Base-by-base conservation (phyloP, 1,140 invertebrate species). In the Dryas iulia region DNA sequence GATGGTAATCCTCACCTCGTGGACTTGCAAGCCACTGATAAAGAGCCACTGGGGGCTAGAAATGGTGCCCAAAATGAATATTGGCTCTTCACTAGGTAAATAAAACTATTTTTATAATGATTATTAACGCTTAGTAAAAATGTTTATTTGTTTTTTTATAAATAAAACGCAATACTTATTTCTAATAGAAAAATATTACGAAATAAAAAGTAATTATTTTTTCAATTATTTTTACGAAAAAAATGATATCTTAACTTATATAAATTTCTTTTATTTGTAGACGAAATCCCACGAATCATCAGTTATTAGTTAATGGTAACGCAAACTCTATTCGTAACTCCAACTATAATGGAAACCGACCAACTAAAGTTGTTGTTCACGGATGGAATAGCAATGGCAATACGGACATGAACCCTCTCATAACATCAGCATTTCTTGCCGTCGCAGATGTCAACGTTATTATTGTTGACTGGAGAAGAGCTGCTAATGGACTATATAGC, bases 361-460 rank as follows among this genome's bases (percentile, higher is more conserved):
- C 74, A 2, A 66, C 75, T 0, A 79, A 79, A 14, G 81, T 84
- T 0, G 68, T 86, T 12, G 74, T 77, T 3, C 86, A 88, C 30
- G 85, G 85, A 11, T 86, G 79, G 76, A 81, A 72, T 60, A 78
- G 71, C 66, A 75, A 79, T 31, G 84, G 83, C 21, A 76, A 74
- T 25, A 71, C 75, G 0, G 54, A 54, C 0, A 60, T 77, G n/a
- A 83, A 79, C 23, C 39, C 72, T 23, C 6, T 66, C 0, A 72
- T 82, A 26, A 79, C 65, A 3, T 59, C 69, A 23, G 93, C 90
- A n/a, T 93, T 92, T 31, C 74, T 94, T 2, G 64, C 65, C 0
- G 79, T 80, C 5, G 82, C 83, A 2, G 90, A 93, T 59, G 88
- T 85, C 21, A 95, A 95, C 59, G 87, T 95, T 1, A 93, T 95